Percentiles rank a stretch among this genome's conserved stretches.
These are phyloP conservation scores for Lepus timidus DNA, from an alignment of 2,113 vertebrate species.

Conservation along the genomic window DNA sequence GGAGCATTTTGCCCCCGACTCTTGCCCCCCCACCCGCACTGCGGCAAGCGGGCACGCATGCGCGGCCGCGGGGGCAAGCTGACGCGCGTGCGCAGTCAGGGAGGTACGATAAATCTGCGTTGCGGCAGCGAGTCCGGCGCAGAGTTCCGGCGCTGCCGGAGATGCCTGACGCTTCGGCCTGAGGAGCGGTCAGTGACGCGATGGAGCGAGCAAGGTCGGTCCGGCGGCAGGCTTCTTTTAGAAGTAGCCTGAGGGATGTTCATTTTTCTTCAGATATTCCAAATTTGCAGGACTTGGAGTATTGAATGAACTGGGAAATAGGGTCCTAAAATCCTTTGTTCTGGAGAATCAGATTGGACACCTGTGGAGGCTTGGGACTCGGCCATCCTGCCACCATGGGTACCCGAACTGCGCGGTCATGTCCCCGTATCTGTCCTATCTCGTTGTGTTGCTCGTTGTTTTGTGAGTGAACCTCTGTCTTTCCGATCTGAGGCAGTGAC, in stretches of 20 bases:
- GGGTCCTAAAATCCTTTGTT: background rate
- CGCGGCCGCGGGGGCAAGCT: accelerated
- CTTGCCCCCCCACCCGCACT: background rate
- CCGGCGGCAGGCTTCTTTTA: background rate
- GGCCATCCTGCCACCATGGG: accelerated
- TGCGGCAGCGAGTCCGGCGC: accelerated
- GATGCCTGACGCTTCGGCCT: conserved; percentile 24
- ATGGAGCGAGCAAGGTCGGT: conserved; percentile 81
- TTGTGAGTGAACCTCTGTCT: background rate
- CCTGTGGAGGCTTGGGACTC: background rate
- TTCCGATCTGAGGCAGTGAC: background rate
- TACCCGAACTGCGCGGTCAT: accelerated
- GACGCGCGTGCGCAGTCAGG: background rate
- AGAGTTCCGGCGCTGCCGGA: background rate
- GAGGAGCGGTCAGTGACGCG: conserved; percentile 57
- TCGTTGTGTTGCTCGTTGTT: accelerated
- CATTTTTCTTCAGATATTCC: background rate
- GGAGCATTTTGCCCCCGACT: too few relatives aligned
- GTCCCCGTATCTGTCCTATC: accelerated
- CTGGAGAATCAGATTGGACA: accelerated
- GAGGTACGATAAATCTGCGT: accelerated
- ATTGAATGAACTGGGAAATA: accelerated
- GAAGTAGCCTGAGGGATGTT: background rate
- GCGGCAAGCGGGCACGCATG: conserved; percentile 55
- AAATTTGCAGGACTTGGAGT: too few relatives aligned